phyloP scores from a whole-genome alignment of 2,888 invertebrate genomes.

The Philaethria dido region DNA sequence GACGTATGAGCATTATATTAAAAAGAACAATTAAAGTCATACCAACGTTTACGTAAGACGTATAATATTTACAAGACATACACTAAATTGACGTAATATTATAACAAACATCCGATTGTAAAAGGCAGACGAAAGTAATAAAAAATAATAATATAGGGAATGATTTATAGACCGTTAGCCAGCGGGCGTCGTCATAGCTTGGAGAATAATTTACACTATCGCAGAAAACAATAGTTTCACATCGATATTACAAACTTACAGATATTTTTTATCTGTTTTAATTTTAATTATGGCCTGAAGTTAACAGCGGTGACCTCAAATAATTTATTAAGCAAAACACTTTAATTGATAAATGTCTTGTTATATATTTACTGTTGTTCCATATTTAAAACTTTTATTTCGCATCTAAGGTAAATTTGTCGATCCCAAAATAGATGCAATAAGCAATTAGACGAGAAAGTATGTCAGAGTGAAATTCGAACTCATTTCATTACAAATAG shows the following conservation, averaged over 20 bases:
- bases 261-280: neutral
- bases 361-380: neutral
- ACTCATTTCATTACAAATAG: slow-evolving; percentile 58
- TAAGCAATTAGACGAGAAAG: slow-evolving; percentile 41
- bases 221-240: slow-evolving; percentile 6
- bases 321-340: neutral
- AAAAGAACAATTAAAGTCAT: slow-evolving; percentile 5
- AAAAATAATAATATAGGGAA: slow-evolving; percentile 53
- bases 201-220: slow-evolving; percentile 61
- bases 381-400: neutral
- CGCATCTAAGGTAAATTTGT: neutral
- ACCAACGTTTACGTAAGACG: slow-evolving; percentile 4
- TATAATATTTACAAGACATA: slow-evolving; percentile 4
- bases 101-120: slow-evolving; percentile 25
- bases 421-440: slow-evolving; percentile 2
- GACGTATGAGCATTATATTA: neutral
- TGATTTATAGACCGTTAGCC: slow-evolving; percentile 66
- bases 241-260: neutral
- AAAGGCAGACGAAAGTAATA: slow-evolving; percentile 36
- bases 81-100: neutral
- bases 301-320: neutral
- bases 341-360: neutral
- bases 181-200: slow-evolving; percentile 54
- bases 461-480: slow-evolving; percentile 43
- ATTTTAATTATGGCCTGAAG: neutral